Conservation (phyloP, 1,140 invertebrate species). For the Drosophila bocqueti region DNA sequence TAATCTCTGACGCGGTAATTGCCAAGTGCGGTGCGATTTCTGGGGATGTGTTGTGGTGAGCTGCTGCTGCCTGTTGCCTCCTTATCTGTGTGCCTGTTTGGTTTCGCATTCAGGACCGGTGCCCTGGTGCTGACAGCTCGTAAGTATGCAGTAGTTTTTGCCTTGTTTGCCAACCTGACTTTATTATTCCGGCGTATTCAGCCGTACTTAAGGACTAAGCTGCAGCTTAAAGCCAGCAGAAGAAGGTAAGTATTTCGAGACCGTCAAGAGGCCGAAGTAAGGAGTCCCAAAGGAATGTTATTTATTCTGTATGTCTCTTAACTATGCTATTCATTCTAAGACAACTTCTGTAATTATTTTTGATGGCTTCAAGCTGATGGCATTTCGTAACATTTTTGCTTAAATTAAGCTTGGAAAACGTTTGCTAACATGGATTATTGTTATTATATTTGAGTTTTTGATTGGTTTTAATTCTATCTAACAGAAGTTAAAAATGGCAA, state of each 20-base stretch:
- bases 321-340: background rate
- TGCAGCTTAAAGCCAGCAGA: background rate
- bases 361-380: background rate
- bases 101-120: conserved; percentile 48
- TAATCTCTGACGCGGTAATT: conserved; percentile 55
- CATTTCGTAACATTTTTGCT: background rate
- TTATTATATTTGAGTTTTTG: background rate
- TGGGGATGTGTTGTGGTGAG: background rate
- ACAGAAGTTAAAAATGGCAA: background rate
- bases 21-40: conserved; percentile 46
- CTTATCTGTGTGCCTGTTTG: conserved; percentile 49
- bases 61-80: conserved; percentile 38
- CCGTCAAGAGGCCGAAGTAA: background rate
- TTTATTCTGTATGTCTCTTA: background rate
- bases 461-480: background rate
- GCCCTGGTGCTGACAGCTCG: conserved; percentile 4
- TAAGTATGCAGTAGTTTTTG: conserved; percentile 45
- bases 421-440: background rate
- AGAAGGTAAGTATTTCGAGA: background rate
- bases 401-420: background rate
- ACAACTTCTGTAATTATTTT: background rate
- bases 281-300: background rate
- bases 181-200: conserved; percentile 10
- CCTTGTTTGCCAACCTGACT: background rate
- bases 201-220: conserved; percentile 3